phyloP scores from a whole-genome alignment of 1,140 invertebrate species.

The Neomicropteryx cornuta region DNA sequence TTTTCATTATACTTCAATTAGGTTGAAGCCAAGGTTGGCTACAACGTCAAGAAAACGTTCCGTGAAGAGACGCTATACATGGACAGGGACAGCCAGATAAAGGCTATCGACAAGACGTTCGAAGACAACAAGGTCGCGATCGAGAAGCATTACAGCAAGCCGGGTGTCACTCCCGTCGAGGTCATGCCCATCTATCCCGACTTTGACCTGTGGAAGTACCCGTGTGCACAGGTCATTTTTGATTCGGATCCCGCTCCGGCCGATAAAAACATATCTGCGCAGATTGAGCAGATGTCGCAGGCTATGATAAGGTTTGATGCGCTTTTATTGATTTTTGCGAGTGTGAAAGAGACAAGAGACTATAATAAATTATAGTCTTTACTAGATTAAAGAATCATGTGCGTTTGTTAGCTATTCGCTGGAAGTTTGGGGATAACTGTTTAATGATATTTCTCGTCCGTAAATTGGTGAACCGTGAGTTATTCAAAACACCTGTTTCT shows the following conservation, averaged over 20 bases:
- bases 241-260: slow-evolving; percentile 89
- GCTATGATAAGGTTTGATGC: slow-evolving; percentile 84
- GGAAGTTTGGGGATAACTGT: too few species aligned
- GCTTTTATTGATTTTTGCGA: slow-evolving; percentile 9
- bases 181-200: slow-evolving; percentile 83
- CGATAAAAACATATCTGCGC: slow-evolving; percentile 69
- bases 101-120: slow-evolving; percentile 97
- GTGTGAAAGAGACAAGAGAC: not conserved
- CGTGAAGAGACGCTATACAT: slow-evolving; percentile 93
- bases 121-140: slow-evolving; percentile 79
- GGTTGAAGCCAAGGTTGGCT: slow-evolving; percentile 96
- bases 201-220: slow-evolving; percentile 94
- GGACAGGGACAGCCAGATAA: slow-evolving; percentile 95
- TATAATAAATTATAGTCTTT: too few species aligned
- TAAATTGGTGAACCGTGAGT: too few species aligned
- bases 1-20: too few species aligned
- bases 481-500: too few species aligned
- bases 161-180: slow-evolving; percentile 86
- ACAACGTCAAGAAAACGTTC: slow-evolving; percentile 91
- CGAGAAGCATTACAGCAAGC: slow-evolving; percentile 90
- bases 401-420: too few species aligned
- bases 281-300: slow-evolving; percentile 96
- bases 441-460: too few species aligned
- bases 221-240: slow-evolving; percentile 97
- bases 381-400: too few species aligned